A percentile compares a stretch with the other conserved stretches of the same genome.
Evolutionary conservation across 1,140 invertebrate species (phyloP).

Genomic region (Holcopasites calliopsidis): DNA sequence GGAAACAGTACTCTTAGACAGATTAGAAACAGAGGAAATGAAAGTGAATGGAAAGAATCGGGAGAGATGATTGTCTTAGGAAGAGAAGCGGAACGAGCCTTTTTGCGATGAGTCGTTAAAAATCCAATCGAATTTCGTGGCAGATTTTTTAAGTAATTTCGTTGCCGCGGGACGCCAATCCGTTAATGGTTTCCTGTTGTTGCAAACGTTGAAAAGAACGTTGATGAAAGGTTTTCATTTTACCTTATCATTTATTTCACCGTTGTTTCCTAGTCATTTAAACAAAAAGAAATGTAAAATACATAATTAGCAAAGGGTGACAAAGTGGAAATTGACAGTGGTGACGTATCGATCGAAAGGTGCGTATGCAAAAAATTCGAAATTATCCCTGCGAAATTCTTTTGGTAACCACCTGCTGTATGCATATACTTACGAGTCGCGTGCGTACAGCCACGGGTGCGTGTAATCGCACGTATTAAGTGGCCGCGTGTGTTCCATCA

Average conservation of each 20-base stretch:
- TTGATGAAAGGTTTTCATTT: neutral
- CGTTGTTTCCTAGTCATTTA: too few species aligned
- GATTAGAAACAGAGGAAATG: neutral
- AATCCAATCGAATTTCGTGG: neutral
- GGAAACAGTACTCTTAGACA: too few species aligned
- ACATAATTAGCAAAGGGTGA: too few species aligned
- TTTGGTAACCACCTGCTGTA: slow-evolving; percentile 57
- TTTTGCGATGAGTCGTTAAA: slow-evolving; percentile 22
- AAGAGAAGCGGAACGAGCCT: neutral
- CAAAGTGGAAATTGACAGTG: neutral
- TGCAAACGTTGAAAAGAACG: neutral
- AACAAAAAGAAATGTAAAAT: neutral
- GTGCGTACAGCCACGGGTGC: slow-evolving; percentile 62
- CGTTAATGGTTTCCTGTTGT: slow-evolving; percentile 1
- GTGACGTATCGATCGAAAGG: neutral
- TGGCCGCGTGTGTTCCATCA: slow-evolving; percentile 40
- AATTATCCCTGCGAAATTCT: slow-evolving; percentile 51
- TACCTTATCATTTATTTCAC: too few species aligned
- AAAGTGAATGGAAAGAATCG: neutral
- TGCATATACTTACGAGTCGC: too few species aligned
- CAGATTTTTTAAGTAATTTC: neutral
- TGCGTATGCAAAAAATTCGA: neutral
- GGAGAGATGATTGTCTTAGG: neutral
- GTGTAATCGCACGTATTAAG: slow-evolving; percentile 65
- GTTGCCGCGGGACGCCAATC: neutral